phyloP scores from a whole-genome alignment of 1,140 invertebrate species.

The Drosophila erecta region DNA sequence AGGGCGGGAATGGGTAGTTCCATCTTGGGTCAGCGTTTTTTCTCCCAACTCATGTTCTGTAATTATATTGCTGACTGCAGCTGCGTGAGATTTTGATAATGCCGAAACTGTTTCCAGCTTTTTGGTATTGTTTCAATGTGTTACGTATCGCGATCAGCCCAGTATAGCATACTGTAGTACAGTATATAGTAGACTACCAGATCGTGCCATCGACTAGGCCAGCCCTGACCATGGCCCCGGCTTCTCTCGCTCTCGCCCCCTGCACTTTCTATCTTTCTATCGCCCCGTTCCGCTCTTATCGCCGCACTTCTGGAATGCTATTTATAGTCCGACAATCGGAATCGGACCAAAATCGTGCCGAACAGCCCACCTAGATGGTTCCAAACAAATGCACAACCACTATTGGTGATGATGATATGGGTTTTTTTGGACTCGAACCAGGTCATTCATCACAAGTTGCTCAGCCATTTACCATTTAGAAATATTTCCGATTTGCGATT shows the following conservation, averaged over 20 bases:
- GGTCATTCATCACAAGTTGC: not conserved
- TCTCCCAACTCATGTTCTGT: conserved; percentile 23
- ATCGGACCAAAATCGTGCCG: not conserved
- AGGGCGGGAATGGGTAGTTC: not conserved
- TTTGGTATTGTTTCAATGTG: not conserved
- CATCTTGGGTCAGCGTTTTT: conserved; percentile 1
- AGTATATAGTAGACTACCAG: not conserved
- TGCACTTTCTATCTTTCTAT: not conserved
- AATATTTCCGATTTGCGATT: too few species aligned
- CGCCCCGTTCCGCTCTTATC: conserved; percentile 1
- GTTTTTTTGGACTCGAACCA: not conserved
- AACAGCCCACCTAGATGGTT: conserved; percentile 8
- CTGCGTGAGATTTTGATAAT: conserved; percentile 45
- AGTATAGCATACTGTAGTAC: not conserved
- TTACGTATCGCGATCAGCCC: conserved; percentile 10
- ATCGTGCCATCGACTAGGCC: conserved; percentile 10
- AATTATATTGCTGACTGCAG: conserved; percentile 43
- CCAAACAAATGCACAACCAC: conserved; percentile 6
- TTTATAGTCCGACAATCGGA: not conserved
- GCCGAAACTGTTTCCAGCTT: conserved; percentile 10
- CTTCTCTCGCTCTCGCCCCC: not conserved
- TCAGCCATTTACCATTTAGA: not conserved
- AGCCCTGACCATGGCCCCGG: conserved; percentile 4
- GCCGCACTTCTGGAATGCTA: conserved; percentile 10
- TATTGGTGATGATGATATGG: not conserved